Evolutionary conservation across 1,140 invertebrate species (phyloP), one percentile per base, ranked within the genome.

Genomic region (Bicyclus anynana): DNA sequence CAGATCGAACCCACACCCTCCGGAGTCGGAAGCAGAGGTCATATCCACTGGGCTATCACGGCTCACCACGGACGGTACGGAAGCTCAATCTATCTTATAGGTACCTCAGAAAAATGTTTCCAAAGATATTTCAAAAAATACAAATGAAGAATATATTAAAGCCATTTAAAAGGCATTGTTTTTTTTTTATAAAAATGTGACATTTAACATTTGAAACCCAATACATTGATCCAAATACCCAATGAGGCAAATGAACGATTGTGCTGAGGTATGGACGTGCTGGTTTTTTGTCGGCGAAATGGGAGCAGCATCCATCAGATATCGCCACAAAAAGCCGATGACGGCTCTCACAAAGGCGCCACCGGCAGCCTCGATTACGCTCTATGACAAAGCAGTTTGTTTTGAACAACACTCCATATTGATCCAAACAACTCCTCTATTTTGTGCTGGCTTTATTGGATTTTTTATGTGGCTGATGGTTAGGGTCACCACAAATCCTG

Each of bases 231-330:
- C 9, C 49, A 38, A 40, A 59, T 51, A 59, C 63, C 53, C 61
- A 73, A 75, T 63, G 63, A 74, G 65, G 57, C 62, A 58, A 59
- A 65, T 59, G 64, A 64, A 59, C 67, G 67, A 79, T 74, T 74
- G 75, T 73, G 47, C 57, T 52, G 64, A 51, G 55, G 64, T 61
- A 55, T 53, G 60, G 61, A 64, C 73, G 66, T 71, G 72, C 73
- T 72, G 74, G 60, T 82, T 87, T 86, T 87, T 85, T 81, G 67
- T 78, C 56, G 63, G 56, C 75, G 61, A 81, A 87, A 87, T 87
- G 79, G 76, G 81, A 87, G 82, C 82, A 85, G 74, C 80, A 80
- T 72, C 83, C 82, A 87, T 87, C 82, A 85, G 84, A 85, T 87
- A 87, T 79, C 68, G 62, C 64, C 65, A 83, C 69, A 86, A 87